A percentile compares a stretch with the other conserved stretches of the same genome.
Conservation (phyloP, 2,888 invertebrate species). For the Calameuta filiformis region DNA sequence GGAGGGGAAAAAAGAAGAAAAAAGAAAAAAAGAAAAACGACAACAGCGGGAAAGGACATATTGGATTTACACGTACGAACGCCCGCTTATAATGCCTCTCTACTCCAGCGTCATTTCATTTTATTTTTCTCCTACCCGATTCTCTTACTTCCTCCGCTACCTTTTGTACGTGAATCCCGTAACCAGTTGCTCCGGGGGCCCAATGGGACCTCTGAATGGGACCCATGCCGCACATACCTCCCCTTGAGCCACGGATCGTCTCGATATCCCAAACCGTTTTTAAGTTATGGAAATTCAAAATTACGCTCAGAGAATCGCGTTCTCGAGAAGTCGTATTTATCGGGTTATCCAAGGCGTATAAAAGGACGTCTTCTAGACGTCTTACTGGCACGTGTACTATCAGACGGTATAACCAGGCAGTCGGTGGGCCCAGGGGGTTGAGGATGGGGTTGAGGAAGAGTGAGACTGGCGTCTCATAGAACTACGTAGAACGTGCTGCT, state of each 20-base stretch:
- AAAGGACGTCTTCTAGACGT: neutral
- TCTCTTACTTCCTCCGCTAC: neutral
- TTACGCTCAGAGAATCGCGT: neutral
- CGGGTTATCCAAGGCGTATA: neutral
- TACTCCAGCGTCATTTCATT: constrained; percentile 18
- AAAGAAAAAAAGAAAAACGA: constrained; percentile 14
- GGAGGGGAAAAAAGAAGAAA: constrained; percentile 33
- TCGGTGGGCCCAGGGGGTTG: too few relatives aligned
- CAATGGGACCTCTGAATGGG: neutral
- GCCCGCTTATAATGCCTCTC: constrained; percentile 49
- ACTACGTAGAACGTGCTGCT: constrained; percentile 33
- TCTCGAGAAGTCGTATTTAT: neutral
- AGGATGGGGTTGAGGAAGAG: neutral
- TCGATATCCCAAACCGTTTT: neutral
- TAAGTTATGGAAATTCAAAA: neutral
- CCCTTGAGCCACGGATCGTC: neutral
- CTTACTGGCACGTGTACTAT: constrained; percentile 32
- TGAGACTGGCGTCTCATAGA: neutral
- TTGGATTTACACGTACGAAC: constrained; percentile 60
- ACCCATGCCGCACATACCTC: neutral
- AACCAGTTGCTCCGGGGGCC: neutral
- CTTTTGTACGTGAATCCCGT: neutral
- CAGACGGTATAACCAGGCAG: neutral
- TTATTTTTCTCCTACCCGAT: neutral
- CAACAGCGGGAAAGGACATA: constrained; percentile 34